These are phyloP conservation scores for Coleophora deauratella DNA, from an alignment of 2,888 invertebrate genomes.

Conservation along the genomic window DNA sequence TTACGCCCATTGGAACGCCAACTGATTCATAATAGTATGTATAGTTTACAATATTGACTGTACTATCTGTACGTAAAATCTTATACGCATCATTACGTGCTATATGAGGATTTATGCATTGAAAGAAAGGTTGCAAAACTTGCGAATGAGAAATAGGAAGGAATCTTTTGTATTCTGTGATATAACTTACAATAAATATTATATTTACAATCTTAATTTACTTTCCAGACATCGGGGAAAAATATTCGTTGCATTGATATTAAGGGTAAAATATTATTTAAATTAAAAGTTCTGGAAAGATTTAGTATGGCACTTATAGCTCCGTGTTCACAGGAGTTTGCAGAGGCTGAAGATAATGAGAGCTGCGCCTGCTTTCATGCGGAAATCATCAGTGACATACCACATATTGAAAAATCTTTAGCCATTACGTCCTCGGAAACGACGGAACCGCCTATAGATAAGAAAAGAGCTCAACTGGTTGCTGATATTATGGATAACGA, in stretches of 20 bases:
- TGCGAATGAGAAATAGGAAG: too few species aligned
- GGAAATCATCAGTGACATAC: constrained; percentile 23
- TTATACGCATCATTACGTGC: too few species aligned
- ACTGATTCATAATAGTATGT: too few species aligned
- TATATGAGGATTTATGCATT: too few species aligned
- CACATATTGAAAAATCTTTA: constrained; percentile 35
- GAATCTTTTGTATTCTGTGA: too few species aligned
- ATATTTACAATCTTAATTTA: too few species aligned
- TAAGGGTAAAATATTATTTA: constrained; percentile 58
- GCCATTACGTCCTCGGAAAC: constrained; percentile 37
- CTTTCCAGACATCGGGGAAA: constrained; percentile 50
- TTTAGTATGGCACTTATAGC: constrained; percentile 56
- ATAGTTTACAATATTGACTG: too few species aligned
- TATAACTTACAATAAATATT: too few species aligned
- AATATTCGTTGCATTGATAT: constrained; percentile 51
- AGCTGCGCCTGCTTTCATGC: constrained; percentile 47
- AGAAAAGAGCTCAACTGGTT: constrained; percentile 52
- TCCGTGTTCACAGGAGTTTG: constrained; percentile 46
- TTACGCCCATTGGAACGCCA: too few species aligned
- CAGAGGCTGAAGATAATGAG: constrained; percentile 25
- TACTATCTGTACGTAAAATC: too few species aligned
- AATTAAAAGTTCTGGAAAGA: constrained; percentile 59
- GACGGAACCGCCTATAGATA: constrained; percentile 31
- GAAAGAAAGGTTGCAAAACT: too few species aligned
- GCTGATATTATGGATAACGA: constrained; percentile 61